Percentiles rank a stretch among this genome's conserved stretches.
These are phyloP conservation scores for Scyliorhinus canicula DNA, from an alignment of 2,797 vertebrate species.

Conservation along the genomic window DNA sequence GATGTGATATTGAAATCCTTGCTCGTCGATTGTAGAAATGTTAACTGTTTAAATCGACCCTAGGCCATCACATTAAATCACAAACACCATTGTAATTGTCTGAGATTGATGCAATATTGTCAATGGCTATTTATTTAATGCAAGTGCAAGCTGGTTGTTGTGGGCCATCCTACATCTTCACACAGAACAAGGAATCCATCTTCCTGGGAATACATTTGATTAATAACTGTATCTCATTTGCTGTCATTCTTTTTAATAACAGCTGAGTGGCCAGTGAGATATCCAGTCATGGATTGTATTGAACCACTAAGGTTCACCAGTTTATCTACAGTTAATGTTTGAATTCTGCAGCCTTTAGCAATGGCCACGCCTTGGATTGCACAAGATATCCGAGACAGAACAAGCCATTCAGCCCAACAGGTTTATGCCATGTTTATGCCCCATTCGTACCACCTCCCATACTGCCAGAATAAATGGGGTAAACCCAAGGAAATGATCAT, in stretches of 20 bases:
- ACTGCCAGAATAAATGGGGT: no score
- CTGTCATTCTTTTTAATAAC: not conserved
- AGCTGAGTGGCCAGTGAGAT: not conserved
- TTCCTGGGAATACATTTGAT: not conserved
- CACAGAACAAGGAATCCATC: not conserved
- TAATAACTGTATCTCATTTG: not conserved
- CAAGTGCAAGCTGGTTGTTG: not conserved
- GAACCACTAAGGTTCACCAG: not conserved
- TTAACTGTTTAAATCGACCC: not conserved
- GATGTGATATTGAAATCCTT: not conserved
- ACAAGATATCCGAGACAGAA: no score
- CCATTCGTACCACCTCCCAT: no score
- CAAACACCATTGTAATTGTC: not conserved
- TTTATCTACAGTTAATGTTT: not conserved
- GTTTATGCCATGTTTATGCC: no score
- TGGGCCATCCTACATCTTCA: no score
- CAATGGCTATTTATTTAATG: not conserved
- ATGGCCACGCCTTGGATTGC: not conserved
- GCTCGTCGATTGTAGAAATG: no score
- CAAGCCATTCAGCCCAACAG: no score
- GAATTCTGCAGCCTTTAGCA: not conserved
- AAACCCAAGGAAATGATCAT: no score
- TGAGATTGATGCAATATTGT: conserved; percentile 2
- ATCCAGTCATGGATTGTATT: not conserved
- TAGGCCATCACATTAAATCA: not conserved